Evolutionary conservation across 2,888 invertebrate species (phyloP).

Genomic region (Phymatocera aterrima): DNA sequence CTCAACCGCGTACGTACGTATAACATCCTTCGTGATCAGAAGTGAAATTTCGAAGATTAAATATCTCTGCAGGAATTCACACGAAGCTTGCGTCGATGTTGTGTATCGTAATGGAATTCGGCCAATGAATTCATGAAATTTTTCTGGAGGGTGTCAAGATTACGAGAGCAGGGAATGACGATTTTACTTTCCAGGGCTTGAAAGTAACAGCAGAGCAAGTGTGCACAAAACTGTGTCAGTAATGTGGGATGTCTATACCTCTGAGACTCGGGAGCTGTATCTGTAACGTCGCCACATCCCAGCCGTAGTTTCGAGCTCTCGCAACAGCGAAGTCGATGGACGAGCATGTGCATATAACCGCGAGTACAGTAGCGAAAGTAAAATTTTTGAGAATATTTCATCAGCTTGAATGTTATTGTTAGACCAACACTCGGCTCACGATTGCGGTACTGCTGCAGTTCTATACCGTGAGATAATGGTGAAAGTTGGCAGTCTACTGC

Average conservation of each 20-base stretch:
- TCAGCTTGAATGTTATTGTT: constrained; percentile 36
- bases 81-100: too few species aligned
- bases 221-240: constrained; percentile 17
- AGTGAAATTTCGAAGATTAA: too few species aligned
- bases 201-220: not conserved
- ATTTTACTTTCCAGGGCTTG: not conserved
- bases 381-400: constrained; percentile 30
- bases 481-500: too few species aligned
- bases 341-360: not conserved
- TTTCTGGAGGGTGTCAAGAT: not conserved
- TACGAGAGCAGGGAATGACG: not conserved
- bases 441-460: too few species aligned
- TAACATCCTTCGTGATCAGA: not conserved
- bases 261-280: constrained; percentile 4
- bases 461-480: too few species aligned
- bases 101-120: not conserved
- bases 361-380: not conserved
- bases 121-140: not conserved
- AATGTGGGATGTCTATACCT: constrained; percentile 16
- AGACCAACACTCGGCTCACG: not conserved
- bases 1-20: constrained; percentile 9
- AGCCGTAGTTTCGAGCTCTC: constrained; percentile 20
- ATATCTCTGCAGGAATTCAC: not conserved
- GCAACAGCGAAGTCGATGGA: constrained; percentile 8
- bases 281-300: constrained; percentile 24